Base-by-base conservation (phyloP, 1,140 invertebrate genomes). In the Platorchestia sp. region DNA sequence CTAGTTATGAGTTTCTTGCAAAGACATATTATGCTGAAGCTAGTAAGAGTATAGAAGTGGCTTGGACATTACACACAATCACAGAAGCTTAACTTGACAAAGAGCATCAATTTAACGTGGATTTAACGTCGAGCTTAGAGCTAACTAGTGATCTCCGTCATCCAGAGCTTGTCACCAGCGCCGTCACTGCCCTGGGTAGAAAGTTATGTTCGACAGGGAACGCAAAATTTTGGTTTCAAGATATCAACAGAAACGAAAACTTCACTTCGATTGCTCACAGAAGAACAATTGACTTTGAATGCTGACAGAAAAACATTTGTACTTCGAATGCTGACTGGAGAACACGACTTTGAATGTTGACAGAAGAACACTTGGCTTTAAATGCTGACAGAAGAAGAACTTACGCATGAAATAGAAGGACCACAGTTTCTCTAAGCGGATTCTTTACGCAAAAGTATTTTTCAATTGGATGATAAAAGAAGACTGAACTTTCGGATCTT, bases 11-110 rank as follows among this genome's bases (percentile, higher is more conserved):
- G 41, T 75, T 75, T 75, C 59, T 27, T 43, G 87, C 7, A 90
- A 90, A 90, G 87, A 90, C 87, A 43, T 90, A 42, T 44, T 90
- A 90, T 42, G 41, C 41, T 90, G 41, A 90, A 90, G 41, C 87
- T 44, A 75, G 36, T 36, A 75, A 1, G 59, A 75, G 59, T 75
- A 75, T 90, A 90, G 41, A 42, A 90, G 87, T 10, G 41, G 44
- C 87, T 43, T 43, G 41, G 41, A 45, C 87, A 90, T 19, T 90
- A 42, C 87, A 43, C 41, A 90, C 87, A 90, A 90, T 90, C 87
- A 90, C 87, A 90, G 87, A 90, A 90, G 87, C 87, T 90, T 90
- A 6, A 90, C 87, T 90, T 90, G 36, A 42, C 41, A 87, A 87
- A 43, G 41, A 22, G 42, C 42, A 90, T 90, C 41, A 19, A 90